Base-by-base conservation (phyloP, 35 echinoderm and acorn worm genomes). In the Stichopus chloronotus region DNA sequence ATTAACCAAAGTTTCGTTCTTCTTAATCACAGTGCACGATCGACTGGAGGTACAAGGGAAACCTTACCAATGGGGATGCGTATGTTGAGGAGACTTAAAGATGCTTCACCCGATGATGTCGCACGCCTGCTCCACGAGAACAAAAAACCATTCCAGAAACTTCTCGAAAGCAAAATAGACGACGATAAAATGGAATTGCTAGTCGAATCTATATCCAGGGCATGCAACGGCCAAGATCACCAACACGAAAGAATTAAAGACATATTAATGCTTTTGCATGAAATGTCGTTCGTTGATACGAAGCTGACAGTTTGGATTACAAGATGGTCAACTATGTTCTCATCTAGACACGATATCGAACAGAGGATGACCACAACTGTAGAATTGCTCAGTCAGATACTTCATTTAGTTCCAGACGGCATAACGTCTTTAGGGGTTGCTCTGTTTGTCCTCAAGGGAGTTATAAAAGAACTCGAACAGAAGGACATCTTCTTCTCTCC, bases 371-470 rank as follows among this genome's bases (percentile, higher is more conserved):
- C 6, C 19, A 63, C 87, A 21, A 71, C 65, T 9, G 65, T 89
- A 4, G n/a, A 54, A 89, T 22, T 89, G 1, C 14, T 89, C 3
- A 65, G 19, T 22, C 87, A 72, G 43, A 65, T 89, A 61, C 52
- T 89, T 58, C 59, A 89, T 6, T 54, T 22, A 71, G 43, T 72
- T 71, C 59, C 87, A 3, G 87, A 89, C 25, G 57, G 23, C 4
- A 61, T 89, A 20, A 63, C 59, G 11, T 89, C 87, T 16, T 23
- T 89, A 24, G 87, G 87, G 20, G 87, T 89, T 71, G 60, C 25
- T 4, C 57, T 89, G 5, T 63, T 72, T 8, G 30, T 89, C 21
- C 52, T 89, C 14, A 72, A 89, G 23, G 59, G 61, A 53, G 30
- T 19, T 53, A 52, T 89, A 24, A 55, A 63, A 9, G 43, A 63